phyloP scores from a whole-genome alignment of 2,797 vertebrate genomes.

The Crypturellus tataupa region DNA sequence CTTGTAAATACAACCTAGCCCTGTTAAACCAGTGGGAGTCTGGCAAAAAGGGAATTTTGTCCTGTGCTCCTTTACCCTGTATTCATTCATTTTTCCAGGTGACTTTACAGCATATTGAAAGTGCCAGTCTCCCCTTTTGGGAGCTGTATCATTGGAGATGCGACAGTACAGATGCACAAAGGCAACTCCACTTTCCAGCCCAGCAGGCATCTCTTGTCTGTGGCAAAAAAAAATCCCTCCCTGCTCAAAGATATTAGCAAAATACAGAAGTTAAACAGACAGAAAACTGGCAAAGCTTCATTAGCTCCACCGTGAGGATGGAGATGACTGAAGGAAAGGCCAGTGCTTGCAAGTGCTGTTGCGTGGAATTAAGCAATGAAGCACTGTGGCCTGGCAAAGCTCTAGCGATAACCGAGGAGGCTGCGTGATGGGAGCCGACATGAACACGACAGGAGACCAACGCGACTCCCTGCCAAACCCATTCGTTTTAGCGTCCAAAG shows the following conservation, averaged over 20 bases:
- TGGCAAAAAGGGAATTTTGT: background rate
- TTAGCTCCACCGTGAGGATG: background rate
- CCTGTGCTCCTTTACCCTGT: background rate
- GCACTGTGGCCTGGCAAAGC: background rate
- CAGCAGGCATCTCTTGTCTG: background rate
- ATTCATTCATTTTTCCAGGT: background rate
- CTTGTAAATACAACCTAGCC: background rate
- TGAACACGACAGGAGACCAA: background rate
- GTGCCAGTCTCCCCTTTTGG: background rate
- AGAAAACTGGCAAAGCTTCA: background rate
- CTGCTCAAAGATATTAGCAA: background rate
- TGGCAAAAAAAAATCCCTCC: background rate
- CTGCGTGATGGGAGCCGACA: background rate
- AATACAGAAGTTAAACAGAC: background rate
- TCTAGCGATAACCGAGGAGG: background rate
- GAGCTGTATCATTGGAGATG: background rate
- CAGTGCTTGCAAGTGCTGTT: background rate
- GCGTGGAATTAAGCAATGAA: background rate
- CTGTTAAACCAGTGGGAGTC: background rate
- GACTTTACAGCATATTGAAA: background rate
- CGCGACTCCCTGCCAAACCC: rapidly evolving
- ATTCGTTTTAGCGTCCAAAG: no score
- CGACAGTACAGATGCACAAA: background rate
- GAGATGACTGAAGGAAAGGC: background rate
- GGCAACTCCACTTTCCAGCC: background rate